A percentile compares a stretch with the other conserved stretches of the same genome.
Evolutionary conservation across 1,140 invertebrate species (phyloP).

Genomic region (Hylaeus volcanicus): DNA sequence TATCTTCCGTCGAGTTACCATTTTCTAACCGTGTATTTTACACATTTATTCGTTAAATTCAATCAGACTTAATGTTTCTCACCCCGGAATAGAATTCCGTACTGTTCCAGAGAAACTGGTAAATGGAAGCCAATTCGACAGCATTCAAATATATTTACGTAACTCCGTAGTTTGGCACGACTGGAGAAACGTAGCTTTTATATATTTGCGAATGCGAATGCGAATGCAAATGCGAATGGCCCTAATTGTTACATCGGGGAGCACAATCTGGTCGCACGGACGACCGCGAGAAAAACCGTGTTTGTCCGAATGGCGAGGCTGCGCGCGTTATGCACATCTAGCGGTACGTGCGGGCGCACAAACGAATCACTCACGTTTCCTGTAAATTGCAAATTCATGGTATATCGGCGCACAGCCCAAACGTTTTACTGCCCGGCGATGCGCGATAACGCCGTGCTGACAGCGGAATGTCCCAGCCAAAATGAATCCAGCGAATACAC

Average conservation of each 20-base stretch:
- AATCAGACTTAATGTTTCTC: no score
- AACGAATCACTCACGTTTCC: constrained; percentile 67
- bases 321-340: constrained; percentile 31
- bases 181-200: background rate
- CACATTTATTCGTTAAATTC: no score
- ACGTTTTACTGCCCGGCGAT: constrained; percentile 64
- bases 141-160: no score
- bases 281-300: constrained; percentile 3
- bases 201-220: background rate
- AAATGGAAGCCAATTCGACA: no score
- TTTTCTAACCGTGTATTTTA: no score
- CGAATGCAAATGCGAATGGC: background rate
- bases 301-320: background rate
- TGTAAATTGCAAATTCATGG: constrained; percentile 67
- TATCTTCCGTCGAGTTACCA: no score
- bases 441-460: constrained; percentile 64
- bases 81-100: no score
- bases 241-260: constrained; percentile 37
- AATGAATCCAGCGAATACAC: constrained; percentile 64
- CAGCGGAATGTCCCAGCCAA: constrained; percentile 61
- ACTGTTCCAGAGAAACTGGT: no score
- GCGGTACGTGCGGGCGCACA: constrained; percentile 49
- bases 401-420: constrained; percentile 61
- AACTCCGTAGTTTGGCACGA: no score
- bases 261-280: background rate